Percentiles rank a stretch among this genome's conserved stretches.
These are phyloP conservation scores for Brachirus orientalis DNA, from an alignment of 2,113 vertebrate species.

Conservation along the genomic window DNA sequence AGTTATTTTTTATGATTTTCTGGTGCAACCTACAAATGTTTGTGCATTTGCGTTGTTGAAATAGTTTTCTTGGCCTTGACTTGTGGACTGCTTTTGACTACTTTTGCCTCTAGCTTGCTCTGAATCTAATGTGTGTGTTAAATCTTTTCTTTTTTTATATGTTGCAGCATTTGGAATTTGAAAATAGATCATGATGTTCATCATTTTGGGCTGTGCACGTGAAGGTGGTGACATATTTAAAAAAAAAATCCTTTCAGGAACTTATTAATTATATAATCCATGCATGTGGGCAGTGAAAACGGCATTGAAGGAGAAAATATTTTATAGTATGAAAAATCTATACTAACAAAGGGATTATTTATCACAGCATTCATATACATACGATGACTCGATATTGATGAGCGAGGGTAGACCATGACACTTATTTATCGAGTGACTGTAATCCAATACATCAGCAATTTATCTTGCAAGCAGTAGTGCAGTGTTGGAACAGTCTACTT, in stretches of 20 bases:
- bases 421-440: neutral
- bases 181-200: constrained; percentile 26
- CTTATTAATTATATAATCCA: constrained; percentile 25
- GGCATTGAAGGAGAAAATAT: constrained; percentile 12
- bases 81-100: neutral
- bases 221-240: neutral
- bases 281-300: constrained; percentile 25
- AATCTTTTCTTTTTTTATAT: neutral
- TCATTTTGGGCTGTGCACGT: constrained; percentile 5
- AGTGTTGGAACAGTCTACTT: neutral
- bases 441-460: neutral
- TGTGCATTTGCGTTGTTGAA: neutral
- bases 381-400: constrained; percentile 8
- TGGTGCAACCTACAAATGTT: neutral
- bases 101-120: too few relatives aligned
- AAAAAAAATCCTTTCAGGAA: constrained; percentile 14
- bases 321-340: too few relatives aligned
- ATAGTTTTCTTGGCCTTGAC: neutral
- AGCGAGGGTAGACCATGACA: neutral
- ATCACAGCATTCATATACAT: constrained; percentile 13
- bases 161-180: neutral
- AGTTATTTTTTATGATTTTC: too few relatives aligned
- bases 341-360: constrained; percentile 10
- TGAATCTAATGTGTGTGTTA: neutral
- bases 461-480: neutral